Evolutionary conservation across 2,888 invertebrate genomes (phyloP).

Genomic region (Spodoptera picta): DNA sequence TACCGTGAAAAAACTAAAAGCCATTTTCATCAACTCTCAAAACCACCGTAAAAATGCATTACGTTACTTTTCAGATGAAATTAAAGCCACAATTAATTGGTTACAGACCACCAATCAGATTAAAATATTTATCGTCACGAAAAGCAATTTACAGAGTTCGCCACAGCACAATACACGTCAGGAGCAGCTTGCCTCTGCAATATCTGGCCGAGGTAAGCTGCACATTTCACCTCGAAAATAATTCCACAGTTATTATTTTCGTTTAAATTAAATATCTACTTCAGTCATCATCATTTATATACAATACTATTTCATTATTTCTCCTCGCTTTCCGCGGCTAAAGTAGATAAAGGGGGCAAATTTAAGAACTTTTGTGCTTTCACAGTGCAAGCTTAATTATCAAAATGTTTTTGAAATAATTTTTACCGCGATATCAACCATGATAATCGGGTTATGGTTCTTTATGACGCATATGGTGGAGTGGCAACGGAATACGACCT

Average conservation of each 20-base stretch:
- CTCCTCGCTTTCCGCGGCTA: background rate
- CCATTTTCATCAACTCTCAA: background rate
- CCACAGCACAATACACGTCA: conserved; percentile 85
- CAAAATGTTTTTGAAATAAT: too few relatives aligned
- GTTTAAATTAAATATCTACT: conserved; percentile 57
- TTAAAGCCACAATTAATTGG: conserved; percentile 85
- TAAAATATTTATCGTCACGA: conserved; percentile 87
- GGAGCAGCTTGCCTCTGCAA: conserved; percentile 81
- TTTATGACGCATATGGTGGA: too few relatives aligned
- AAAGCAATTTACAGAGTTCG: conserved; percentile 86
- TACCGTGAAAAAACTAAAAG: background rate
- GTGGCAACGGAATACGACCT: too few relatives aligned
- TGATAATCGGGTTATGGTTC: too few relatives aligned
- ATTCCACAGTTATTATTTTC: conserved; percentile 66
- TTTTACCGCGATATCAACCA: too few relatives aligned
- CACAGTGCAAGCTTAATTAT: too few relatives aligned
- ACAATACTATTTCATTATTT: conserved; percentile 3
- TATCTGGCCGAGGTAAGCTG: conserved; percentile 79
- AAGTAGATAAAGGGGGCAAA: too few relatives aligned
- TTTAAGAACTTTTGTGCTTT: too few relatives aligned
- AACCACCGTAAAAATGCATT: conserved; percentile 26
- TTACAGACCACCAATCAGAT: conserved; percentile 85
- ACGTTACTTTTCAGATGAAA: conserved; percentile 63
- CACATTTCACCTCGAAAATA: conserved; percentile 74
- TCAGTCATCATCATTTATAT: conserved; percentile 44